Percentiles rank a stretch among this genome's conserved stretches.
Conservation (phyloP, 23 tunicate genomes). For the Oikopleura dioica region DNA sequence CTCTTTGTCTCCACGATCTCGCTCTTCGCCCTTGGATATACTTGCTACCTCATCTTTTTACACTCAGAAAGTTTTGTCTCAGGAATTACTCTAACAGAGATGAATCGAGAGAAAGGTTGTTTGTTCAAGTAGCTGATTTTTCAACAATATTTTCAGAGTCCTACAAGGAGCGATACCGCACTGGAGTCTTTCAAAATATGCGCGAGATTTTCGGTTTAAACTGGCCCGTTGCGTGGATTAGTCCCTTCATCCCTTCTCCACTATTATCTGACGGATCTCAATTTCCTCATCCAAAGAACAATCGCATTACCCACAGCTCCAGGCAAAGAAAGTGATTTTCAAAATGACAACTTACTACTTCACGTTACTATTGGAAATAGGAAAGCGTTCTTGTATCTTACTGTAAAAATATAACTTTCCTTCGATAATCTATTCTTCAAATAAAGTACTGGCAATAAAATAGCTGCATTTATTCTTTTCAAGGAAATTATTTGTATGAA, state of each 20-base stretch:
- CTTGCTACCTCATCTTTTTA: not conserved
- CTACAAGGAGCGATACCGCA: conserved; percentile 26
- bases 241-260: conserved; percentile 49
- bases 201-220: conserved; percentile 47
- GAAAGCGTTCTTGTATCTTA: too few species aligned
- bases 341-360: too few species aligned
- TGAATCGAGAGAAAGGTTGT: not conserved
- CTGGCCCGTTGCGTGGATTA: conserved; percentile 68
- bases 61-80: not conserved
- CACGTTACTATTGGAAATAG: too few species aligned
- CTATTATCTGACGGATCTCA: conserved; percentile 43
- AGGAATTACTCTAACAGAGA: not conserved
- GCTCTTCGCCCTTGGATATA: conserved; percentile 26
- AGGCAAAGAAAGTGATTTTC: too few species aligned
- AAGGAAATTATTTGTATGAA: too few species aligned
- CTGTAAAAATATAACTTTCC: too few species aligned
- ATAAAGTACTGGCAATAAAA: too few species aligned
- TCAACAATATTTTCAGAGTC: too few species aligned
- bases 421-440: too few species aligned
- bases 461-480: too few species aligned
- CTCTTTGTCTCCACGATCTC: conserved; percentile 29
- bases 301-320: too few species aligned
- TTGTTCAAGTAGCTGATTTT: too few species aligned
- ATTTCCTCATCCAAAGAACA: not conserved
- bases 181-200: conserved; percentile 26